Conservation (phyloP, 2,113 vertebrate genomes). For the Leuciscus idus region DNA sequence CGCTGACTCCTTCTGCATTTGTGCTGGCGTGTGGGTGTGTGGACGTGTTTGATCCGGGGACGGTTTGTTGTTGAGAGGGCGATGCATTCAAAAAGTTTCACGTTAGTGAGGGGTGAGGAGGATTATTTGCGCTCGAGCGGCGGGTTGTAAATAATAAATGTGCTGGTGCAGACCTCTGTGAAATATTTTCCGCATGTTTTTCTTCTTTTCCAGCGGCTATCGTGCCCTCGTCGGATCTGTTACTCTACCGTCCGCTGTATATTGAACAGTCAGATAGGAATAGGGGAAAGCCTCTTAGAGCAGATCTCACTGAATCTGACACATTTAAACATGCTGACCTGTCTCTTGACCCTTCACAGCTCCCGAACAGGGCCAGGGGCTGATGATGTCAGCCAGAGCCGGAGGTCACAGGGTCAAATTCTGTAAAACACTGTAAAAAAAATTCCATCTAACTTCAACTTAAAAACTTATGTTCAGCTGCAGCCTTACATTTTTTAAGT, state of each 20-base stretch:
- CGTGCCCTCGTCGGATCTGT: background rate
- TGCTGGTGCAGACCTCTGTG: slow-evolving; percentile 26
- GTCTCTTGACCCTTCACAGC: background rate
- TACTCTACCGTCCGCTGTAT: background rate
- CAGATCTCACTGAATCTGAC: background rate
- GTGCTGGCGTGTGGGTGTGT: slow-evolving; percentile 38
- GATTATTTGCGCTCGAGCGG: background rate
- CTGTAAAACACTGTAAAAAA: background rate
- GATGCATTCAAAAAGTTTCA: slow-evolving; percentile 36
- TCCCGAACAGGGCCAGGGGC: background rate
- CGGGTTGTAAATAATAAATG: slow-evolving; percentile 33
- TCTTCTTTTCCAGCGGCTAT: background rate
- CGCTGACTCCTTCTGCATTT: slow-evolving; percentile 39
- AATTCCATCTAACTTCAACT: background rate
- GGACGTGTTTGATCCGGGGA: slow-evolving; percentile 44
- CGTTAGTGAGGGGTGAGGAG: slow-evolving; percentile 50
- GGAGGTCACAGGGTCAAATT: background rate
- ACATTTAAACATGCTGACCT: background rate
- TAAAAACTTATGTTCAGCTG: background rate
- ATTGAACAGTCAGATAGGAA: background rate
- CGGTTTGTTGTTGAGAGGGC: slow-evolving; percentile 40
- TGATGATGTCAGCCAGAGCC: background rate
- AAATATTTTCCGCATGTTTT: slow-evolving; percentile 4
- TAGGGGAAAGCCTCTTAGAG: background rate
- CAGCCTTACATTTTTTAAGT: background rate